A percentile compares a stretch with the other conserved stretches of the same genome.
Conservation (phyloP, 30 jellyfish, hydroid and myxozoan genomes). For the Hydractinia echinata region DNA sequence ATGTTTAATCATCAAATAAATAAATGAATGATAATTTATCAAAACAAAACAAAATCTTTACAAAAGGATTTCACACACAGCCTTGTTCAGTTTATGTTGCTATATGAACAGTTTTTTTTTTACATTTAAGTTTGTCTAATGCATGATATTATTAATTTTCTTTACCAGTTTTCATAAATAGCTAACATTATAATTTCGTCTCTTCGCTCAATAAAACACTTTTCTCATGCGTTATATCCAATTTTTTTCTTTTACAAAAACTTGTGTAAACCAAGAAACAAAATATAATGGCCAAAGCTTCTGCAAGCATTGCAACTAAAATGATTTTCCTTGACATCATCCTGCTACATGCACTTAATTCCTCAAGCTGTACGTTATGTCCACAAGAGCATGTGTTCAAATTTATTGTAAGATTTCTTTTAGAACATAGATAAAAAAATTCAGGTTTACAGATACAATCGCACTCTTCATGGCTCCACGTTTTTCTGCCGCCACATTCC, state of each 20-base stretch:
- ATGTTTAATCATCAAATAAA: no score
- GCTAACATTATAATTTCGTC: no score
- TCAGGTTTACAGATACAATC: conserved; percentile 16
- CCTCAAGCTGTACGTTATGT: neutral
- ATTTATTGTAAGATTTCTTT: conserved; percentile 12
- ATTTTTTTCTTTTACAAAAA: neutral
- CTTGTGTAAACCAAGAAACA: neutral
- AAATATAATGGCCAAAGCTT: conserved; percentile 18
- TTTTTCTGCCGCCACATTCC: conserved; percentile 1
- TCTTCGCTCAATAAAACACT: neutral
- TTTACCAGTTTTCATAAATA: no score
- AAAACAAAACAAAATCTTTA: no score
- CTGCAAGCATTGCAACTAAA: neutral
- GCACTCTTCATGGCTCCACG: conserved; percentile 21
- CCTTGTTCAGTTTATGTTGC: no score
- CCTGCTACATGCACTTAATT: neutral
- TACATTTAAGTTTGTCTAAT: no score
- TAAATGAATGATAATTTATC: no score
- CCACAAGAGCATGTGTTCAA: conserved; percentile 4
- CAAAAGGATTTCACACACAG: no score
- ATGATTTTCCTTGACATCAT: conserved; percentile 3
- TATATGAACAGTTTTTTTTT: no score
- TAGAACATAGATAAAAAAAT: neutral
- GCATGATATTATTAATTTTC: no score
- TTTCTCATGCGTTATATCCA: neutral